Evolutionary conservation across 2,888 invertebrate species (phyloP), one percentile per base, ranked within the genome.

Genomic region (Drosophila pseudotalamancana): DNA sequence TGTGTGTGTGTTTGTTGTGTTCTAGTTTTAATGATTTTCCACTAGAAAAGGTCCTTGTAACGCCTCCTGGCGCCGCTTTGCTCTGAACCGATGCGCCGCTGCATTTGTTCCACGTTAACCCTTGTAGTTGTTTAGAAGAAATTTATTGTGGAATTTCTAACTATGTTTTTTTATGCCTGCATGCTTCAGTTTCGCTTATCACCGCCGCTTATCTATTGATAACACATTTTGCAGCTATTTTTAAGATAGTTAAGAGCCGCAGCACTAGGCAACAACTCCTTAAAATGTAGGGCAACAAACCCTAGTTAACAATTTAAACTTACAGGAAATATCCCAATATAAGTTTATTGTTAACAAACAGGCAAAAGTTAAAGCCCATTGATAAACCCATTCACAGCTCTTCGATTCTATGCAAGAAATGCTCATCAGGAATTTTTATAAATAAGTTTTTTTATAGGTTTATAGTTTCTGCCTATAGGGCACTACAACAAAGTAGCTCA

Each of bases 1-100:
- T 49, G 35, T 45, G 42, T 45, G 53, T 43, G 48, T 40, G 37
- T 46, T 62, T 72, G 55, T 72, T 80, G 67, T 86, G 84, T 61
- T 79, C 72, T 75, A 82, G 68, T 87, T 84, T 84, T 75, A 84
- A 87, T 81, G 84, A 79, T 67, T 84, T 84, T 86, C 79, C 84
- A 79, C 87, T 79, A 67, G 45, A 63, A 63, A 69, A 48, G 60
- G 72, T 86, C 77, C 80, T 80, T 77, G 68, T 57, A 55, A 65
- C 80, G 84, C 80, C 86, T 78, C 63, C 70, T 78, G 84, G 85
- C 84, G 82, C 84, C 84, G 63, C 72, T 85, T n/a, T 75, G 72
- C 61, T 31, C 61, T 57, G 32, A 60, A 50, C 60, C 16, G 32
- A 43, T 42, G 23, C 51, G 42, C 29, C 45, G 27, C 9, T 45